Base-by-base conservation (phyloP, 2,888 invertebrate species). In the Cantharis rustica region DNA sequence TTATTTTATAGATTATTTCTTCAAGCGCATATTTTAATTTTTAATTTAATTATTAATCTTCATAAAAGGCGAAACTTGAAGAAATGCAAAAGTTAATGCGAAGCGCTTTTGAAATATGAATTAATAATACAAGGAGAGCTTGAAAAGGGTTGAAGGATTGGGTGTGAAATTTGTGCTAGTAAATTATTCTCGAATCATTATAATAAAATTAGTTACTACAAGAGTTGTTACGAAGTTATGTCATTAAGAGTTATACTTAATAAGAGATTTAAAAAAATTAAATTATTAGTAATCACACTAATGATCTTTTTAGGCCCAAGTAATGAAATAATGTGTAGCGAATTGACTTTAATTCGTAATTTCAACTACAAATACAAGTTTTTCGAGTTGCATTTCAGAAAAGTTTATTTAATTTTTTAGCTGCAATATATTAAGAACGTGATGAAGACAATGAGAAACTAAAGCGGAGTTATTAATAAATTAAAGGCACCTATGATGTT, bases 361-460 rank as follows among this genome's bases (percentile, higher is more conserved):
- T 73, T 69, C 68, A 73, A 69, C 73, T 73, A 68, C 47, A 27
- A 68, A 73, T 74, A 69, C 74, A 74, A 69, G 31, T 70, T 74
- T 73, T 74, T 70, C 23, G 63, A 74, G 69, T 74, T 74, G 62
- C 74, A 74, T 74, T 74, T 69, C 70, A 27, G 23, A 26, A 27
- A 31, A 64, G 16, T 69, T 26, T 74, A 74, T 74, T 74, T 74
- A 74, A 69, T 74, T 70, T 62, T 63, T 70, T 63, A 66, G 23
- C 74, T 17, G 74, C 74, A 68, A 74, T 74, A 74, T 70, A 74
- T 74, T 74, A 74, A 66, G 69, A 47, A 66, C 74, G 74, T 70
- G 74, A 70, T 74, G 69, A 26, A 69, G 68, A 72, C 20, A 72
- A 61, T 66, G 68, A 71, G 71, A 75, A 71, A 72, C 62, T 68